phyloP scores from a whole-genome alignment of 2,888 invertebrate species.

The Callyntrura sp. region DNA sequence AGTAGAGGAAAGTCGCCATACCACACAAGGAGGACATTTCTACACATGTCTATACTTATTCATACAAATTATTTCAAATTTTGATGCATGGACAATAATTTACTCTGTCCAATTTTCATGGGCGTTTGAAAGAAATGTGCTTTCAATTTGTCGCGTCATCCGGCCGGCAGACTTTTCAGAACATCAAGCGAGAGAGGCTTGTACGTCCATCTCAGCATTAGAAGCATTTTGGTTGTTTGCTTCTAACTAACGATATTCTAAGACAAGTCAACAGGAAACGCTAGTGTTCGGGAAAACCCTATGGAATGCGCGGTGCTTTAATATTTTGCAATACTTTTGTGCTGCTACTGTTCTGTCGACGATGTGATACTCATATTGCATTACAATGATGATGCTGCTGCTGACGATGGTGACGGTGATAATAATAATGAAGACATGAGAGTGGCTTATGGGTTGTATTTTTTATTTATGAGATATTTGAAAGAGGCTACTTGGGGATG shows the following conservation, averaged over 20 bases:
- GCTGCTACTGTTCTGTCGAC: neutral
- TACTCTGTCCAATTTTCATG: too few species aligned
- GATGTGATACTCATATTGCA: constrained; percentile 37
- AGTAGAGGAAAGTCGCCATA: too few species aligned
- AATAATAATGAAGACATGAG: constrained; percentile 44
- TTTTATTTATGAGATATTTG: constrained; percentile 28
- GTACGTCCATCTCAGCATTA: too few species aligned
- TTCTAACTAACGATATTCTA: constrained; percentile 15
- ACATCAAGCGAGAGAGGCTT: too few species aligned
- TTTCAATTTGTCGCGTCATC: neutral
- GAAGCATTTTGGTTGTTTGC: neutral
- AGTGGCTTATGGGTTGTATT: constrained; percentile 32
- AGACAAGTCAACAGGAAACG: constrained; percentile 27
- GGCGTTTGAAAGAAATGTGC: too few species aligned
- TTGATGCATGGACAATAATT: too few species aligned
- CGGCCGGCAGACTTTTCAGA: too few species aligned
- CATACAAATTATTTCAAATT: too few species aligned
- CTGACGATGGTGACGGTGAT: constrained; percentile 42
- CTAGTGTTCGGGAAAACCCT: constrained; percentile 52
- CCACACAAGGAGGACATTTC: too few species aligned
- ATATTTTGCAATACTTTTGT: neutral
- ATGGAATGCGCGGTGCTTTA: constrained; percentile 27
- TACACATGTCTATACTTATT: too few species aligned
- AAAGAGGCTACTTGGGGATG: constrained; percentile 27
- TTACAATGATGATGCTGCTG: constrained; percentile 19